Base-by-base conservation (phyloP, 1,140 invertebrate genomes). In the Ladona fulva region DNA sequence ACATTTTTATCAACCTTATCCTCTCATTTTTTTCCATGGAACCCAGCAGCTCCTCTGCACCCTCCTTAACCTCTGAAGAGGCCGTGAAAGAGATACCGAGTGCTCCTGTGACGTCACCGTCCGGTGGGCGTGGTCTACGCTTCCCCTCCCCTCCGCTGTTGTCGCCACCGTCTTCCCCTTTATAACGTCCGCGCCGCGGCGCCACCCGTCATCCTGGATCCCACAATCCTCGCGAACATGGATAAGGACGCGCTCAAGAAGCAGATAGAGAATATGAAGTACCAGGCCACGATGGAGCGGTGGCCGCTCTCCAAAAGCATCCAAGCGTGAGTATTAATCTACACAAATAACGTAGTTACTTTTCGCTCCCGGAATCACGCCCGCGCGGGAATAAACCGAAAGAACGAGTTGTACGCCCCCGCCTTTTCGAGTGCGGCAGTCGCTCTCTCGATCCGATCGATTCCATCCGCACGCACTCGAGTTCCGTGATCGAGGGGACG, bases 191-290 rank as follows among this genome's bases (percentile, higher is more conserved):
- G 37, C 24, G 37, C 79, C 80, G 84, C 84, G 85, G 85, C 85
- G 84, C 85, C 85, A 83, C 83, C 83, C 86, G 84, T 87, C 86
- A 86, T 89, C 87, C 93, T 94, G 92, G 92, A 94, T 89, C 90
- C 93, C 92, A 94, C 93, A 94, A 91, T 94, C 87, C 90, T 95
- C 84, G 92, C 93, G 91, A 91, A 90, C 90, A 97, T 97, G 95
- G 95, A 97, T 89, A 95, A 96, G 89, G 95, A 96, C 91, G 94
- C 94, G 89, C 88, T 97, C 87, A 95, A 95, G 89, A 96, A 96
- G 89, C 95, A 97, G 90, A 97, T 97, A 85, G 95, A 97, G 86
- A 96, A 96, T 87, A 95, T 97, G 94, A 95, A 95, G 88, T 96
- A 95, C 87, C 95, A 97, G 86, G 94, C 94, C 78, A 92, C 94